These are phyloP conservation scores for Mylabris phalerata DNA, from an alignment of 1,140 invertebrate genomes.

Conservation along the genomic window DNA sequence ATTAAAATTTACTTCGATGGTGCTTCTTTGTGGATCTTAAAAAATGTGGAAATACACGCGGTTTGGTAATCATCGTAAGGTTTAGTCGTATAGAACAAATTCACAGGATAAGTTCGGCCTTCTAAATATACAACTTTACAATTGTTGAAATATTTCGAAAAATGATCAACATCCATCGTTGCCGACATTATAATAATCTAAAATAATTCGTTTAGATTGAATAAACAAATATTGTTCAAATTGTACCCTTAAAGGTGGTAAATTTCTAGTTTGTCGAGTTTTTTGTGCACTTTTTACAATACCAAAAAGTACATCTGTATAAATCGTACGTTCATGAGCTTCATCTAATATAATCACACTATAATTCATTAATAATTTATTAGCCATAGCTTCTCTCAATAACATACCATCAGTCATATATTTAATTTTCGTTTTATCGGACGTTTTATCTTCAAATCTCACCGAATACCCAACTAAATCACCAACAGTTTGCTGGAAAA, in stretches of 20 bases:
- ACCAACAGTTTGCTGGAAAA: constrained; percentile 48
- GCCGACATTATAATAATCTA: constrained; percentile 87
- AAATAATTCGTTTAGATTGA: constrained; percentile 12
- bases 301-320: constrained; percentile 89
- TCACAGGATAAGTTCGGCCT: constrained; percentile 81
- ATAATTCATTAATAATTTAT: constrained; percentile 67
- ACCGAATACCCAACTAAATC: constrained; percentile 83
- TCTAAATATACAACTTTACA: constrained; percentile 82
- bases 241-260: constrained; percentile 58
- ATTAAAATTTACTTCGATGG: constrained; percentile 61
- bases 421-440: constrained; percentile 70
- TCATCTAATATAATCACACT: constrained; percentile 90
- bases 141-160: constrained; percentile 83
- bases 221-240: neutral
- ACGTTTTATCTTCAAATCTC: constrained; percentile 83
- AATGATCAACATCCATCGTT: constrained; percentile 92
- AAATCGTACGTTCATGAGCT: constrained; percentile 93
- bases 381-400: constrained; percentile 75
- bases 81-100: constrained; percentile 68
- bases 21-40: constrained; percentile 82
- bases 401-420: constrained; percentile 95
- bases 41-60: constrained; percentile 75
- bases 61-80: constrained; percentile 80
- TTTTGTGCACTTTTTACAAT: constrained; percentile 74
- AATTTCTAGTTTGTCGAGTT: constrained; percentile 54